Percentiles rank a stretch among this genome's conserved stretches.
phyloP scores from a whole-genome alignment of 2,888 invertebrate species.

The Drosophila gaucha region DNA sequence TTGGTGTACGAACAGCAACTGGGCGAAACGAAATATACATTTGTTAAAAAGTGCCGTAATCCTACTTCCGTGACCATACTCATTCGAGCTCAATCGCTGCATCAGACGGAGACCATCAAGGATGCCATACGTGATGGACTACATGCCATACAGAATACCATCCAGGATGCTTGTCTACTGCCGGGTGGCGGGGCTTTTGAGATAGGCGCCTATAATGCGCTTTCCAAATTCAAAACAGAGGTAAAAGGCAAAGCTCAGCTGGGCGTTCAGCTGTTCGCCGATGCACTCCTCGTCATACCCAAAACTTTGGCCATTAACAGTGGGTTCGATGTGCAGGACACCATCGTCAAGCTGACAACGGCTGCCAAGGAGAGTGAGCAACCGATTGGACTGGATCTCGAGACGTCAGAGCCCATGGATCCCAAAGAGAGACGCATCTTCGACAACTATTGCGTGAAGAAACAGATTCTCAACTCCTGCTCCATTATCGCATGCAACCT shows the following conservation, averaged over 20 bases:
- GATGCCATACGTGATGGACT: slow-evolving; percentile 98
- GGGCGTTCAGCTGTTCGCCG: slow-evolving; percentile 97
- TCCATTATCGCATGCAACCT: slow-evolving; percentile 98
- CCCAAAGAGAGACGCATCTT: slow-evolving; percentile 94
- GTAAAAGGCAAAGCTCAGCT: slow-evolving; percentile 94
- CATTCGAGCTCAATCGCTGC: slow-evolving; percentile 97
- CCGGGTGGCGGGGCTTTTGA: slow-evolving; percentile 99
- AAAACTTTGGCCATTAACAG: slow-evolving; percentile 96
- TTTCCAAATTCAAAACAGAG: slow-evolving; percentile 92
- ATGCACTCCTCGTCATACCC: slow-evolving; percentile 96
- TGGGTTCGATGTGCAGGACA: slow-evolving; percentile 97
- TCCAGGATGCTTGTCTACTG: slow-evolving; percentile 95
- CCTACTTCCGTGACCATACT: slow-evolving; percentile 98
- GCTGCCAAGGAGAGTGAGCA: slow-evolving; percentile 90
- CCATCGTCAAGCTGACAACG: slow-evolving; percentile 96
- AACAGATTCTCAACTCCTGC: slow-evolving; percentile 97
- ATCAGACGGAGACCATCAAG: slow-evolving; percentile 96
- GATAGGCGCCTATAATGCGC: slow-evolving; percentile 91
- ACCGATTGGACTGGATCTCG: slow-evolving; percentile 95
- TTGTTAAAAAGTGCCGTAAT: slow-evolving; percentile 97
- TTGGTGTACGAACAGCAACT: slow-evolving; percentile 98
- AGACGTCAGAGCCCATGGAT: slow-evolving; percentile 94
- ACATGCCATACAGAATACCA: slow-evolving; percentile 97
- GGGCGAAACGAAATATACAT: slow-evolving; percentile 99
- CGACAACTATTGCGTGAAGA: slow-evolving; percentile 98